These are phyloP conservation scores for Nowickia ferox DNA, from an alignment of 2,888 invertebrate species.

Conservation along the genomic window DNA sequence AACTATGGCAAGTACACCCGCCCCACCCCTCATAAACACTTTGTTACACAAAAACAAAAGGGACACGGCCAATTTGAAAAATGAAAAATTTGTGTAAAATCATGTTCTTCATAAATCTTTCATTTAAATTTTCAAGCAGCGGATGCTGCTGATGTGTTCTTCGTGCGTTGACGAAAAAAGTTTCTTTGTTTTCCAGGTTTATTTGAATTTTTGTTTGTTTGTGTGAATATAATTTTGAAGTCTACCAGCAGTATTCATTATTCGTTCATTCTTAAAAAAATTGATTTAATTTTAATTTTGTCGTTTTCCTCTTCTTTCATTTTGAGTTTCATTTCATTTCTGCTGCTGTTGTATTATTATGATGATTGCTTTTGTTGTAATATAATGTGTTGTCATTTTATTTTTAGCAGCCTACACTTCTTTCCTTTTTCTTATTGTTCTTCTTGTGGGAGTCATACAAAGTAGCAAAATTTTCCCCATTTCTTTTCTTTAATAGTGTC, in stretches of 20 bases:
- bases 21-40: background rate
- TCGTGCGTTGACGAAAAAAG: background rate
- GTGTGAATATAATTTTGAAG: constrained; percentile 8
- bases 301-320: constrained; percentile 22
- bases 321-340: constrained; percentile 16
- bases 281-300: constrained; percentile 48
- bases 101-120: constrained; percentile 71
- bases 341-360: constrained; percentile 14
- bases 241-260: constrained; percentile 35
- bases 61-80: constrained; percentile 11
- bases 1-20: background rate
- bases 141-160: constrained; percentile 21
- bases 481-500: constrained; percentile 11
- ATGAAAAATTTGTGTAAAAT: constrained; percentile 52
- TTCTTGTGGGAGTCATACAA: constrained; percentile 16
- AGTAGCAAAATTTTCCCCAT: constrained; percentile 5
- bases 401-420: constrained; percentile 60
- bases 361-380: constrained; percentile 31
- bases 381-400: constrained; percentile 51
- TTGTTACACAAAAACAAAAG: constrained; percentile 28
- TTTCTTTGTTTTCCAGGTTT: constrained; percentile 57
- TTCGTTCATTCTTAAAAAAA: constrained; percentile 41
- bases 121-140: constrained; percentile 53
- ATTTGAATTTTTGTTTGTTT: background rate
- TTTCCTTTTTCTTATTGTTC: constrained; percentile 12